These are phyloP conservation scores for Reticulitermes speratus DNA, from an alignment of 1,140 invertebrate genomes.

Conservation along the genomic window DNA sequence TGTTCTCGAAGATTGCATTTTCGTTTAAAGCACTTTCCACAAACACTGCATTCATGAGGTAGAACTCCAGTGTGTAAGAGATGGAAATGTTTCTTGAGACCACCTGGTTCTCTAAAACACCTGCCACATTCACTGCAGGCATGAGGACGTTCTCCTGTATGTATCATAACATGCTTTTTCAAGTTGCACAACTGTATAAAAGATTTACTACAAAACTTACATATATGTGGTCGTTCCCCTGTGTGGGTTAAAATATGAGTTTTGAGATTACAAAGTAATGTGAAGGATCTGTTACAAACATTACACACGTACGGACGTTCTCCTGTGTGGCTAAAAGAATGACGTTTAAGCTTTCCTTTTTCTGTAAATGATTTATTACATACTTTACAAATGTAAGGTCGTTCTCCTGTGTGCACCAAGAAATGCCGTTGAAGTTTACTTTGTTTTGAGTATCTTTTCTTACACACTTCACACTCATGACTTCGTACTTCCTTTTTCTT, in stretches of 20 bases:
- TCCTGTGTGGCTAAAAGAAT: constrained; percentile 69
- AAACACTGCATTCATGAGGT: too few species aligned
- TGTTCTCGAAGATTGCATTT: too few species aligned
- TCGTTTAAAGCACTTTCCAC: too few species aligned
- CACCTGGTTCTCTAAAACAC: too few species aligned
- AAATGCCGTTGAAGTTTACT: constrained; percentile 67
- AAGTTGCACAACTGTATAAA: neutral
- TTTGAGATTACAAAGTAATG: neutral
- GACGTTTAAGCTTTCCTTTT: constrained; percentile 61
- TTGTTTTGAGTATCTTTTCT: constrained; percentile 65
- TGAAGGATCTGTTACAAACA: constrained; percentile 50
- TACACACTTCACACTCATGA: constrained; percentile 64
- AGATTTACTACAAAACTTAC: neutral
- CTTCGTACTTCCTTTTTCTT: constrained; percentile 53
- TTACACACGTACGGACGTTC: constrained; percentile 79
- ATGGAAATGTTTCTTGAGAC: too few species aligned
- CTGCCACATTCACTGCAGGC: neutral
- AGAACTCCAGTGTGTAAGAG: too few species aligned
- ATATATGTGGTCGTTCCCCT: neutral
- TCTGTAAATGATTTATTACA: constrained; percentile 63
- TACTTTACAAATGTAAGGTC: constrained; percentile 54
- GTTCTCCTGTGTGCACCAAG: constrained; percentile 43
- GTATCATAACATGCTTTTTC: neutral
- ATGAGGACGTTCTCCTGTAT: neutral
- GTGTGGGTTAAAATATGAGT: constrained; percentile 4